Percentiles rank a stretch among this genome's conserved stretches.
These are phyloP conservation scores for Cydia pomonella DNA, from an alignment of 1,140 invertebrate genomes.

Conservation along the genomic window DNA sequence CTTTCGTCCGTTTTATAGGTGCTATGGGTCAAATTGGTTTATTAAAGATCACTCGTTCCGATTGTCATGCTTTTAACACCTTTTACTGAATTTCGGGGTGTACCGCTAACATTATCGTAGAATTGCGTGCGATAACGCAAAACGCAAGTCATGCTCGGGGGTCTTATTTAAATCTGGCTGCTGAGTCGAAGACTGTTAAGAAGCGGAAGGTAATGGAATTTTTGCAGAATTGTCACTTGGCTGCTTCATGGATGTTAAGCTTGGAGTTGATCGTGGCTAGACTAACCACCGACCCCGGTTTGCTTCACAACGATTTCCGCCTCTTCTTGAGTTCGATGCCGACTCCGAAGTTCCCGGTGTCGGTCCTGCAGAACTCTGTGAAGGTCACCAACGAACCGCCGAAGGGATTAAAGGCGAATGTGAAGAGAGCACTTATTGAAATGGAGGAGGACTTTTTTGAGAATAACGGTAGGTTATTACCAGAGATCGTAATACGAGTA, in stretches of 20 bases:
- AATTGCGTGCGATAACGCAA: too few species aligned
- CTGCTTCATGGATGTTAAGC: conserved; percentile 93
- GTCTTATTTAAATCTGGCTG: too few species aligned
- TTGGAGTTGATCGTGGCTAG: conserved; percentile 87
- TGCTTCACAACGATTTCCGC: conserved; percentile 87
- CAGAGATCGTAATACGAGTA: too few species aligned
- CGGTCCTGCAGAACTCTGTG: conserved; percentile 94
- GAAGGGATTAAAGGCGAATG: conserved; percentile 90
- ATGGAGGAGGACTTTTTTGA: conserved; percentile 91
- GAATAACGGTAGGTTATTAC: conserved; percentile 84
- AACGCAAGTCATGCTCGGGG: too few species aligned
- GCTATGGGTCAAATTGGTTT: too few species aligned
- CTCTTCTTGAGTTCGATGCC: conserved; percentile 95
- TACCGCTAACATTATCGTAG: too few species aligned
- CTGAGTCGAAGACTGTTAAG: too few species aligned
- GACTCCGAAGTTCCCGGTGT: conserved; percentile 91
- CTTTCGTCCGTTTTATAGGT: too few species aligned
- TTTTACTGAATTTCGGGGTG: too few species aligned
- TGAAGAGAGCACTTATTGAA: conserved; percentile 90
- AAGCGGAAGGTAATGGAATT: background rate
- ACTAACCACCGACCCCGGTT: conserved; percentile 83
- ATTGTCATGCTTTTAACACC: too few species aligned
- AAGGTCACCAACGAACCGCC: conserved; percentile 97
- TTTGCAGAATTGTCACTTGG: conserved; percentile 93
- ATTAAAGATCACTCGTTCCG: too few species aligned